phyloP scores from a whole-genome alignment of 2,113 vertebrate genomes.

The Mionectes macconnelli region DNA sequence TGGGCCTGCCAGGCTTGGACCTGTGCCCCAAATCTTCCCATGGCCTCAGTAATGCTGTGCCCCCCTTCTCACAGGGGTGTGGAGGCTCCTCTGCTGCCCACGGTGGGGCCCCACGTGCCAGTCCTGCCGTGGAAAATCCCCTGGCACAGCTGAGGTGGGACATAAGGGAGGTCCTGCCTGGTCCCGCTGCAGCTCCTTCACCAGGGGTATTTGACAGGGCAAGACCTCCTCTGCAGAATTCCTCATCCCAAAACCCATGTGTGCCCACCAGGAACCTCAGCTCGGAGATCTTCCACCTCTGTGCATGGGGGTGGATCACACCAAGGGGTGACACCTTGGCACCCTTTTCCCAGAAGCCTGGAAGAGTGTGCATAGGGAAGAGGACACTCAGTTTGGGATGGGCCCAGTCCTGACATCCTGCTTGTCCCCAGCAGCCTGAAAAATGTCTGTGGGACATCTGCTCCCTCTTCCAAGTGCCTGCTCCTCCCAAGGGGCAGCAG shows the following conservation, averaged over 20 bases:
- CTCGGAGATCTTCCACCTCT: not conserved
- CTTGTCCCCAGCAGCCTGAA: not conserved
- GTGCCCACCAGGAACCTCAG: not conserved
- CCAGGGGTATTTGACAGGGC: not conserved
- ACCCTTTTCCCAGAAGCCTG: not conserved
- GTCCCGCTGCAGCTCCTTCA: not conserved
- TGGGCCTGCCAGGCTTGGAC: not conserved
- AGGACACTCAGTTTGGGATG: not conserved
- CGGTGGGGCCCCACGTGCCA: not conserved
- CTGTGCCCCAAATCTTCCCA: not conserved
- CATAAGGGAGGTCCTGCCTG: not conserved
- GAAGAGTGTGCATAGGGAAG: not conserved
- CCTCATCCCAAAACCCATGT: accelerated
- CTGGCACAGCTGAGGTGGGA: not conserved
- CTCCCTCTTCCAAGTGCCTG: not conserved
- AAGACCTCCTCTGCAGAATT: not conserved
- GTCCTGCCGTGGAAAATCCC: not conserved
- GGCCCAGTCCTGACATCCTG: not conserved
- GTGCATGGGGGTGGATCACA: not conserved
- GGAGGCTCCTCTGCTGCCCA: not conserved
- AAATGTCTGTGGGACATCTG: not conserved
- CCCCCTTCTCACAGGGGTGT: not conserved
- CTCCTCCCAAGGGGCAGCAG: not conserved
- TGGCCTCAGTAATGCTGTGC: not conserved
- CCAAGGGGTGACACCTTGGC: not conserved